phyloP scores from a whole-genome alignment of 2,113 vertebrate species.

The Anguilla japonica region DNA sequence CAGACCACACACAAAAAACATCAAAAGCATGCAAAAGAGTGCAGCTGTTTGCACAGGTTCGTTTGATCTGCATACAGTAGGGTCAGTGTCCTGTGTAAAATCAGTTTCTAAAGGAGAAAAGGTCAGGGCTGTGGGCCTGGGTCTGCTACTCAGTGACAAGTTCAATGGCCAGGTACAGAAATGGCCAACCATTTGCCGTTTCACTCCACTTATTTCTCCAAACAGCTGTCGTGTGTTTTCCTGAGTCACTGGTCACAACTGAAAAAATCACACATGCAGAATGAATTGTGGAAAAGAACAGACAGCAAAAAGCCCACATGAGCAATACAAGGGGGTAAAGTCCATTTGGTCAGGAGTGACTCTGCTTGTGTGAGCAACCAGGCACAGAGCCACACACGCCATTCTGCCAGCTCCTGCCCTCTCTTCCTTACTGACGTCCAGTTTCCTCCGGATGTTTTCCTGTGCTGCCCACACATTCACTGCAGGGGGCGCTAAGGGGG shows the following conservation, averaged over 20 bases:
- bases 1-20: not conserved
- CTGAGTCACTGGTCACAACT: not conserved
- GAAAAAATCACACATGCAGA: not conserved
- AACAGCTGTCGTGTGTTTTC: not conserved
- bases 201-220: not conserved
- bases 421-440: not conserved
- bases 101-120: not conserved
- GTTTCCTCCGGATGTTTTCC: slow-evolving; percentile 27
- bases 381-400: not conserved
- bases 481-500: slow-evolving; percentile 18
- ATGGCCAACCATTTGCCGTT: not conserved
- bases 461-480: slow-evolving; percentile 45
- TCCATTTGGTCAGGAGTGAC: not conserved
- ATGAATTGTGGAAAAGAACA: not conserved
- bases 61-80: not conserved
- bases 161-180: not conserved
- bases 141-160: not conserved
- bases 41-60: not conserved
- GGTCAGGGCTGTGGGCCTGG: not conserved
- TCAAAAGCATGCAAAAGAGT: not conserved
- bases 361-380: not conserved
- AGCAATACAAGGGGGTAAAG: not conserved
- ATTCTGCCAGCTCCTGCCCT: not conserved
- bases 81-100: not conserved
- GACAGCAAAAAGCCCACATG: not conserved